These are phyloP conservation scores for Harlomillsia oculata DNA, from an alignment of 1,140 invertebrate genomes.

Conservation along the genomic window DNA sequence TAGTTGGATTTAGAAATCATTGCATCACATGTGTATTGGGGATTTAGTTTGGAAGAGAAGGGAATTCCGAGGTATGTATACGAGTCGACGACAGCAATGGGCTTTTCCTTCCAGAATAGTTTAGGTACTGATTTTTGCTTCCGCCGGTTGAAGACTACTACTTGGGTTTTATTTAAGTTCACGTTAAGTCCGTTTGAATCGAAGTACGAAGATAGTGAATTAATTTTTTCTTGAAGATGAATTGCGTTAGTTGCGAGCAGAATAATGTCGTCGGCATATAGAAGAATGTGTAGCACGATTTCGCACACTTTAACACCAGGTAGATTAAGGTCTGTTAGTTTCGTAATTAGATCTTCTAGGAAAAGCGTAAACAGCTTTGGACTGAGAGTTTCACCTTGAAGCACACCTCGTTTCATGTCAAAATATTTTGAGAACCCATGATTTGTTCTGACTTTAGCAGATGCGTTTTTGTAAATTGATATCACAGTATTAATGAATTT, in stretches of 20 bases:
- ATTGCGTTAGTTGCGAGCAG: not conserved
- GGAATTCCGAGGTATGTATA: constrained; percentile 20
- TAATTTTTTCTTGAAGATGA: constrained; percentile 13
- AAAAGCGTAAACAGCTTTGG: constrained; percentile 16
- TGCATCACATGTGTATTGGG: not conserved
- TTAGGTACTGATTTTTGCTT: not conserved
- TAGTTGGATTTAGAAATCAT: constrained; percentile 2
- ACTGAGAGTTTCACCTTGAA: constrained; percentile 22
- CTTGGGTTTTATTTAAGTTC: constrained; percentile 20
- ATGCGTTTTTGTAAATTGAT: not conserved
- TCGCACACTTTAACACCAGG: not conserved
- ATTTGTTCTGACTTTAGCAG: not conserved
- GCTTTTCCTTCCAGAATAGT: constrained; percentile 1
- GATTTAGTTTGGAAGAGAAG: not conserved
- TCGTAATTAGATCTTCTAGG: constrained; percentile 2
- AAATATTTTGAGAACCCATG: not conserved
- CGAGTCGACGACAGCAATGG: not conserved
- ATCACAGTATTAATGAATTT: constrained; percentile 10
- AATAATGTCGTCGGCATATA: constrained; percentile 26
- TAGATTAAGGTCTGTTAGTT: not conserved
- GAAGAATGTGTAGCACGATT: not conserved
- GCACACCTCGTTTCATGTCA: constrained; percentile 1
- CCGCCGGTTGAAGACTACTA: constrained; percentile 15
- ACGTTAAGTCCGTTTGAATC: not conserved
- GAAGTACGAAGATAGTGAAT: constrained; percentile 7